Evolutionary conservation across 1,140 invertebrate species (phyloP).

Genomic region (Popillia japonica): DNA sequence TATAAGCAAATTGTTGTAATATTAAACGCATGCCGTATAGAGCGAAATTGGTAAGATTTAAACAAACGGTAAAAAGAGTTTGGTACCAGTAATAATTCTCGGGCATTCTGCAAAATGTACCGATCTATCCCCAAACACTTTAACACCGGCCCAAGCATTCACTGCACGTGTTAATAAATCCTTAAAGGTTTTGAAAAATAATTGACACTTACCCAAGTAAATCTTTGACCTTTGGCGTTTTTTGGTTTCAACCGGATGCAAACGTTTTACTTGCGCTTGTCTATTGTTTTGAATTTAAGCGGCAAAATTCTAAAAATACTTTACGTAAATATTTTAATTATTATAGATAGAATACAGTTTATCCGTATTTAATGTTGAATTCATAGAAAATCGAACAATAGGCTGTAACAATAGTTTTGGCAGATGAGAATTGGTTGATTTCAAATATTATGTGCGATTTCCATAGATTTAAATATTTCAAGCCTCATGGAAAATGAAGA

Average conservation of each 20-base stretch:
- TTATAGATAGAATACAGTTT: too few species aligned
- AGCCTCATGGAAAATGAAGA: too few species aligned
- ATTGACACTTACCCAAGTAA: conserved; percentile 41
- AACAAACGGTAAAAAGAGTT: conserved; percentile 7
- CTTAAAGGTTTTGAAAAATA: conserved; percentile 39
- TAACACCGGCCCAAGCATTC: not conserved
- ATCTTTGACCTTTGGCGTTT: conserved; percentile 42
- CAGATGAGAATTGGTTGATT: too few species aligned
- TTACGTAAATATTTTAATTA: not conserved
- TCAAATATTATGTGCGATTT: too few species aligned
- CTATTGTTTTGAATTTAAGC: conserved; percentile 37
- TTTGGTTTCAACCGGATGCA: conserved; percentile 37
- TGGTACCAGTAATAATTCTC: conserved; percentile 54
- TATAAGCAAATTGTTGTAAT: not conserved
- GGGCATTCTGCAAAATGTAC: conserved; percentile 46
- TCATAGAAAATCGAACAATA: too few species aligned
- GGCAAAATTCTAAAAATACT: conserved; percentile 34
- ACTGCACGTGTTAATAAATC: conserved; percentile 37
- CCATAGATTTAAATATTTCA: too few species aligned
- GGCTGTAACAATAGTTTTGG: too few species aligned
- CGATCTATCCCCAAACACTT: conserved; percentile 19
- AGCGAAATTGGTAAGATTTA: not conserved
- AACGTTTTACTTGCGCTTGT: conserved; percentile 30
- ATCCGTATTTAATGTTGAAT: too few species aligned
- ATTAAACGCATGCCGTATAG: conserved; percentile 5